Evolutionary conservation across 2,797 vertebrate species (phyloP), one percentile per base, ranked within the genome.

Genomic region (Taeniopygia guttata): DNA sequence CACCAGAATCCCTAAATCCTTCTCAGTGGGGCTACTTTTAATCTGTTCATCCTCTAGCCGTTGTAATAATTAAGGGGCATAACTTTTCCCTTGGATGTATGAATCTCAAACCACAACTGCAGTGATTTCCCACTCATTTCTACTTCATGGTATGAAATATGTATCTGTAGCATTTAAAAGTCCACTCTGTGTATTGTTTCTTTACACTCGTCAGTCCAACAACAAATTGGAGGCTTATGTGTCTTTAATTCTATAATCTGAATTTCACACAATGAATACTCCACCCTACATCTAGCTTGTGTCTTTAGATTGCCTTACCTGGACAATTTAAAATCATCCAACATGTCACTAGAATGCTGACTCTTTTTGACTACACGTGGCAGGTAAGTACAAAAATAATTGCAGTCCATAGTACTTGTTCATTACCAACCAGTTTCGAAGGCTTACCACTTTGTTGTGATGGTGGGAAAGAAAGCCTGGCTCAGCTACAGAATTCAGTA

Each of bases 211-310:
- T 10, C 13, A 20, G 19, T 27, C 26, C 2, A 1, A 38, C 26
- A 34, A 45, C 3, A 25, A 25, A 5, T 27, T 69, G 18, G 19
- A 60, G 26, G 2, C 5, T 79, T 83, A 8, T 7, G 10, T 11
- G 3, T 42, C 16, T 13, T 38, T 38, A 79, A 54, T 4, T 42
- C 16, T 13, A 38, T 38, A 79, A 54, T 4, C 4, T 25, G 32
- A 62, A 27, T 83, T 74, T 10, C 10, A 51, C 5, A 43, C 36
- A 74, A 63, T 51, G 17, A 67, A 85, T 86, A 79, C 56, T 46
- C 29, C 14, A 30, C 6, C 46, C 3, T 16, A 4, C 1, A 2
- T 17, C 6, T 45, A 60, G 5, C 26, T 42, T 8, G 1, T 42
- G 27, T 36, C 13, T 66, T 66, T 20, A 70, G 29, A n/a, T 19